phyloP scores from a whole-genome alignment of 1,140 invertebrate species.

The Stenopsyche tienmushanensis region DNA sequence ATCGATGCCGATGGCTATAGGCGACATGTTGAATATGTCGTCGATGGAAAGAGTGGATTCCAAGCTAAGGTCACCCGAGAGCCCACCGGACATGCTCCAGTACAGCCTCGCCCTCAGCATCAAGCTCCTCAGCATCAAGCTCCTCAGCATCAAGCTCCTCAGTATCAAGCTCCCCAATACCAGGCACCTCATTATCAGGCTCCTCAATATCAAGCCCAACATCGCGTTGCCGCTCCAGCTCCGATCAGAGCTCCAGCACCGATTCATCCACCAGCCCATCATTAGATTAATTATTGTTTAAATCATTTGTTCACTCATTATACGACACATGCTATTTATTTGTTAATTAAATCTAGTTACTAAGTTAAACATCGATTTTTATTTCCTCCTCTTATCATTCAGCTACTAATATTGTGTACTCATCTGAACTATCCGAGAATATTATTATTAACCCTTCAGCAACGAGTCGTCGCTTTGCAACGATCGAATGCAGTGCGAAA shows the following conservation, averaged over 20 bases:
- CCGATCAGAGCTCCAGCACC: neutral
- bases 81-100: constrained; percentile 27
- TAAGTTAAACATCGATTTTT: neutral
- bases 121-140: neutral
- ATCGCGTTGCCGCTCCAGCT: neutral
- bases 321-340: constrained; percentile 4
- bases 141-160: neutral
- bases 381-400: neutral
- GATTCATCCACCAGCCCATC: constrained; percentile 3
- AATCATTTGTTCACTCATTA: neutral
- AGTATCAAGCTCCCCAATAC: neutral
- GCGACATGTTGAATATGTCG: constrained; percentile 45
- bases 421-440: too few species aligned
- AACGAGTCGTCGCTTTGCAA: too few species aligned
- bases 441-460: too few species aligned
- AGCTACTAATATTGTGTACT: neutral
- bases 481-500: too few species aligned
- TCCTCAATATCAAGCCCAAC: too few species aligned
- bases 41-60: constrained; percentile 33
- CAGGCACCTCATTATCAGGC: neutral
- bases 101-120: neutral
- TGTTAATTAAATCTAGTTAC: neutral
- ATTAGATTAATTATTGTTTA: neutral
- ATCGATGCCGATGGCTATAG: constrained; percentile 48
- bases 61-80: constrained; percentile 27